phyloP scores from a whole-genome alignment of 1,140 invertebrate genomes.

The Cydia splendana region DNA sequence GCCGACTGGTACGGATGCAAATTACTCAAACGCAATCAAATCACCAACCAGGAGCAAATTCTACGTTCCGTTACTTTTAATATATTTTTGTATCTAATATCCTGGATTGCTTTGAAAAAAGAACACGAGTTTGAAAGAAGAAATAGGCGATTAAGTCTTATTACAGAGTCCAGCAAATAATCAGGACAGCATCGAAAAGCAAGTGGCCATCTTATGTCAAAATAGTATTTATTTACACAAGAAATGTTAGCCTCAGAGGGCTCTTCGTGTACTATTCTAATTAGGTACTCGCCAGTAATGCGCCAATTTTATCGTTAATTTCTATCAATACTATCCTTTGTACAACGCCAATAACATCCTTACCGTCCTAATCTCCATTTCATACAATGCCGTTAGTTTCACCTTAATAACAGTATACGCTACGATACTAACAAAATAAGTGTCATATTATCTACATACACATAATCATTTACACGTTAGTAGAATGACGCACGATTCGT shows the following conservation, averaged over 20 bases:
- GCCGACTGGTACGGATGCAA: neutral
- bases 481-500: constrained; percentile 74
- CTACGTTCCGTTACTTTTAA: constrained; percentile 8
- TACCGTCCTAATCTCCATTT: constrained; percentile 68
- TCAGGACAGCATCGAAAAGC: constrained; percentile 65
- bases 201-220: constrained; percentile 63
- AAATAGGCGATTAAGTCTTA: constrained; percentile 43
- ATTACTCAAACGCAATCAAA: constrained; percentile 43
- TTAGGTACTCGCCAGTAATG: constrained; percentile 80
- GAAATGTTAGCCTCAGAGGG: constrained; percentile 72
- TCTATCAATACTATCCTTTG: constrained; percentile 77
- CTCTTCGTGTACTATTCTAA: constrained; percentile 75
- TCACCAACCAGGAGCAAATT: constrained; percentile 51
- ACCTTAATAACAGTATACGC: constrained; percentile 65
- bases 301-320: constrained; percentile 75
- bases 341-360: constrained; percentile 78
- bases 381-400: constrained; percentile 73
- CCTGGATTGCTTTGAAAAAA: constrained; percentile 13
- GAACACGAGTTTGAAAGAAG: constrained; percentile 25
- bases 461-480: constrained; percentile 71
- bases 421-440: constrained; percentile 77
- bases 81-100: constrained; percentile 19
- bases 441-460: constrained; percentile 76
- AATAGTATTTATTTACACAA: constrained; percentile 66
- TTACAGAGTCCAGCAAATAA: constrained; percentile 42